Base-by-base conservation (phyloP, 1,140 invertebrate genomes). In the Zaprionus camerounensis region DNA sequence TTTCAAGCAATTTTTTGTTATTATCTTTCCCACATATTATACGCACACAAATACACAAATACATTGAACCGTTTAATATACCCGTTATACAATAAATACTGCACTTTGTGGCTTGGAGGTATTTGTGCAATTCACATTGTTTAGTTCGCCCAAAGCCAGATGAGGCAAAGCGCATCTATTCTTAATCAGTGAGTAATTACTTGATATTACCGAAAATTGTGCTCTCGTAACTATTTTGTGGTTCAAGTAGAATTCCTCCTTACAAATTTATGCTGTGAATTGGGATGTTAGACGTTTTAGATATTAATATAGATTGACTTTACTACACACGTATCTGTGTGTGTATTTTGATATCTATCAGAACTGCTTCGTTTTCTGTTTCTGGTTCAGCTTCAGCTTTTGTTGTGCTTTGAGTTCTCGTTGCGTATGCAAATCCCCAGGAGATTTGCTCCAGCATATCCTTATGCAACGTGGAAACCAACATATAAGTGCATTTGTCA, bases 401-500 rank as follows among this genome's bases (percentile, higher is more conserved):
- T 61, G 17, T 64, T 71, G 24, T 53, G 41, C 41, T 55, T 67
- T 69, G 56, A 64, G 44, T 49, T 67, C 66, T 53, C 11, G 63
- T 78, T 87, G 81, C 68, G 56, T 84, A 88, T 88, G 81, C 75
- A 78, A 84, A 82, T 78, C 88, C 85, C 81, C 78, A 72, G 62
- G 71, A 74, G 84, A 55, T 66, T 72, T 65, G 53, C n/a, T 68
- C 71, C 61, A 87, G 66, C 83, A 75, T 74, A 59, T 53, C 28
- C 38, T 44, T 65, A 22, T 65, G 53, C 61, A 65, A 68, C 71
- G 66, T 64, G 65, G 53, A 51, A 49, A 76, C 76, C 71, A 80
- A 51, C 46, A 57, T 36, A 70, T 87, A 83, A 88, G 83, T 86
- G 83, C 83, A 82, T 87, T 87, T 83, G 83, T 83, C 84, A 88